Evolutionary conservation across 2,888 invertebrate genomes (phyloP), one percentile per base, ranked within the genome.

Genomic region (Thymelicus sylvestris): DNA sequence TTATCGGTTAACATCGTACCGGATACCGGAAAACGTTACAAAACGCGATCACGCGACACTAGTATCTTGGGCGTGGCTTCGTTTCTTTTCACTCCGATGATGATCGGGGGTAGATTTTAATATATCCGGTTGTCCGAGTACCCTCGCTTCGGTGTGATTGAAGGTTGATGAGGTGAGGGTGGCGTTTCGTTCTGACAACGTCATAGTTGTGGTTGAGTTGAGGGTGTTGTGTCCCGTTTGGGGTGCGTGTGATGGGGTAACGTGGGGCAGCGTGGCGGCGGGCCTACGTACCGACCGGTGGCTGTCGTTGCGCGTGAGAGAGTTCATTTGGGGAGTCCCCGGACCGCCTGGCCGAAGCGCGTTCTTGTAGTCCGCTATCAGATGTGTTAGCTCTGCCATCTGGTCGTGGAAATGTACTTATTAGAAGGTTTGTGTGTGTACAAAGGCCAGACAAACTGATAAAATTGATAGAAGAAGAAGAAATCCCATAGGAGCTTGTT

Each of bases 281-380:
- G 89, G 89, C 61, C 89, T 91, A 39, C 94, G 91, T 39, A 95
- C 86, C 38, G 96, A 96, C 73, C 96, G 95, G 80, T 95, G 96
- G 48, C 96, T 96, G 57, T 96, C 96, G 84, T 95, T 95, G 10
- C 96, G 92, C 0, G 97, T 97, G 8, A 97, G 93, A 0, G 97
- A 97, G 83, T 96, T 96, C 95, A 97, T 95, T 77, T 96, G 96
- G 0, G 97, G 97, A 0, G 97, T 97, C 7, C 96, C 97, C 0
- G 97, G 95, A 57, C 96, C 95, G 55, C 96, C 95, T 70, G 96
- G 96, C 48, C 97, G 96, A 0, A 96, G 96, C 0, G 98, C 97
- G 92, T 98, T 98, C 96, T 98, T 98, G 89, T 98, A 98, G 91
- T 98, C 98, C 38, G 98, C 98, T 83, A 98, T 98, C 39, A 98